Conservation (phyloP, 2,888 invertebrate genomes). For the Melipona bicolor region DNA sequence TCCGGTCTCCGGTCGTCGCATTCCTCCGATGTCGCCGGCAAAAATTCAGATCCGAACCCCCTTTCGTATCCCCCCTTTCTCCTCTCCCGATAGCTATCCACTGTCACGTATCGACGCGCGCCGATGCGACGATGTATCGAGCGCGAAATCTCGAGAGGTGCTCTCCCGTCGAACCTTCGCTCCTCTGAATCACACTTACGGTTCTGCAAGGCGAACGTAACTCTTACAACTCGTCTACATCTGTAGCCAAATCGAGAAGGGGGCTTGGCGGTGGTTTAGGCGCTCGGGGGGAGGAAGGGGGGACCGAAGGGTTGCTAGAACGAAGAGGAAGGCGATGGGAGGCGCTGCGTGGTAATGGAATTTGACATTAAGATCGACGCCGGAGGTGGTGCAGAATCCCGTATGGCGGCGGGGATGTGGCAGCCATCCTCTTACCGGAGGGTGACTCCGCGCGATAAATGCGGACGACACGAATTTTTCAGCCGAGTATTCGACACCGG, state of each 20-base stretch:
- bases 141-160: constrained; percentile 69
- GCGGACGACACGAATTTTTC: constrained; percentile 42
- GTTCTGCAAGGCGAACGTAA: constrained; percentile 4
- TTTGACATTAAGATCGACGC: constrained; percentile 77
- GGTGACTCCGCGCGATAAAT: constrained; percentile 36
- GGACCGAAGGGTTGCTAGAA: background rate
- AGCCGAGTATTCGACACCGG: constrained; percentile 27
- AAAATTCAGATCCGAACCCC: constrained; percentile 51
- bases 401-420: constrained; percentile 7
- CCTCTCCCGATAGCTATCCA: constrained; percentile 63
- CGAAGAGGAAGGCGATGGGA: background rate
- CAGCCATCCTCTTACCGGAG: background rate
- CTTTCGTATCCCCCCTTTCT: constrained; percentile 1
- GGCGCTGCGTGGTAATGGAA: constrained; percentile 71
- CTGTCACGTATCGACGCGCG: constrained; percentile 70
- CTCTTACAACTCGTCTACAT: constrained; percentile 23
- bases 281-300: background rate
- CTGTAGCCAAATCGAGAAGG: constrained; percentile 20
- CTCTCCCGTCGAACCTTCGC: constrained; percentile 39
- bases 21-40: constrained; percentile 38
- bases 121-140: constrained; percentile 66
- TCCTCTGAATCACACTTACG: constrained; percentile 3
- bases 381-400: constrained; percentile 43
- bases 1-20: background rate
- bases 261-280: background rate